phyloP scores from a whole-genome alignment of 1,140 invertebrate species.

The Anoplophora glabripennis region DNA sequence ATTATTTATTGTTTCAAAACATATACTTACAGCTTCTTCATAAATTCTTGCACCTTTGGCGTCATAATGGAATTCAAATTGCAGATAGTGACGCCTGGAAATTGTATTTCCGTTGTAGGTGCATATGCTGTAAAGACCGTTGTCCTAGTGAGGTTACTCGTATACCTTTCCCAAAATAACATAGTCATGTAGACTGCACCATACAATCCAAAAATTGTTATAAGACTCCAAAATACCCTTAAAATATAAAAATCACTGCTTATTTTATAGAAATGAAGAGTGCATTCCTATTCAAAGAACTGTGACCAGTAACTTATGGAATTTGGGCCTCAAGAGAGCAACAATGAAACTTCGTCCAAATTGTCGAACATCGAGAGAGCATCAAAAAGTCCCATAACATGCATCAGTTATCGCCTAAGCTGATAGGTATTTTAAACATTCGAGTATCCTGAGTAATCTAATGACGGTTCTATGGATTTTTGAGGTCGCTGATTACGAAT shows the following conservation, averaged over 20 bases:
- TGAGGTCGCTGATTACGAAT: too few species aligned
- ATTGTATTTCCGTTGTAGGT: conserved; percentile 36
- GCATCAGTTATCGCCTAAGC: too few species aligned
- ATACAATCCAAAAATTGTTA: conserved; percentile 29
- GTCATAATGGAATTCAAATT: conserved; percentile 36
- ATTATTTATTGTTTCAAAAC: too few species aligned
- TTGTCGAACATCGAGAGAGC: too few species aligned
- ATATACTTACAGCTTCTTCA: conserved; percentile 25
- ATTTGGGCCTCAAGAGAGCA: too few species aligned
- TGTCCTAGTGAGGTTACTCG: conserved; percentile 37
- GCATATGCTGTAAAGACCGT: conserved; percentile 37
- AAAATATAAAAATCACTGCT: conserved; percentile 2
- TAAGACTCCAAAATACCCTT: conserved; percentile 40
- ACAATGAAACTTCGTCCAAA: too few species aligned
- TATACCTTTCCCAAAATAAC: conserved; percentile 37
- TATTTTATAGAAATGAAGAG: background rate
- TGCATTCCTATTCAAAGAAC: background rate
- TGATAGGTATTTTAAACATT: too few species aligned
- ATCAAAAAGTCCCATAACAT: too few species aligned
- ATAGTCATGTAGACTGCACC: conserved; percentile 37
- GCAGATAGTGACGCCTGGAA: conserved; percentile 44
- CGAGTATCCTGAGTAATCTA: too few species aligned
- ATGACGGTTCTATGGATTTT: too few species aligned
- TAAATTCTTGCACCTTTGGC: conserved; percentile 27
- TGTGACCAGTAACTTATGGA: too few species aligned